phyloP scores from a whole-genome alignment of 2,888 invertebrate species.

The Eretmocerus hayati region DNA sequence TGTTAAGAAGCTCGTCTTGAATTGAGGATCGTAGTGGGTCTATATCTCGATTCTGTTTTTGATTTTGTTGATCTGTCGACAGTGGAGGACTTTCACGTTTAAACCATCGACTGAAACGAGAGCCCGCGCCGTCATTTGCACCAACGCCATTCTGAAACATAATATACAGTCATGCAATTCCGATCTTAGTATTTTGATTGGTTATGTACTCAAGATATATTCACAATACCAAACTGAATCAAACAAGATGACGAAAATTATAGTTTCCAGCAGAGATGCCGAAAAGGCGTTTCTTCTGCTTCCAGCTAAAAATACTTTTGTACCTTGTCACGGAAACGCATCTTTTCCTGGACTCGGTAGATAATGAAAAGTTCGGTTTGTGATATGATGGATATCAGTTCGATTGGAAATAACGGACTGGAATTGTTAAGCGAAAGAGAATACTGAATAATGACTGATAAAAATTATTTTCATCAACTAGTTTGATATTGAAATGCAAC shows the following conservation, averaged over 20 bases:
- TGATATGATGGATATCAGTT: too few species aligned
- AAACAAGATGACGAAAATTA: not conserved
- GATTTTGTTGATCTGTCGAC: slow-evolving; percentile 6
- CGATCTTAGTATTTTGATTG: too few species aligned
- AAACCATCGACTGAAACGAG: slow-evolving; percentile 78
- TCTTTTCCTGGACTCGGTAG: too few species aligned
- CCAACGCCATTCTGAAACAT: slow-evolving; percentile 58
- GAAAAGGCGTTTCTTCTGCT: too few species aligned
- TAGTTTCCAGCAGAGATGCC: not conserved
- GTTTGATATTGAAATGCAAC: slow-evolving; percentile 25
- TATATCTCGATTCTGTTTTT: slow-evolving; percentile 24
- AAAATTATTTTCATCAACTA: too few species aligned
- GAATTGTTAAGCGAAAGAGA: too few species aligned
- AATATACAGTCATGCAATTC: slow-evolving; percentile 1
- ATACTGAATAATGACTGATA: too few species aligned
- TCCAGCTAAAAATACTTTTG: not conserved
- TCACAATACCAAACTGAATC: not conserved
- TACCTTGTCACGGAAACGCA: not conserved
- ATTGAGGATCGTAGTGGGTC: slow-evolving; percentile 53
- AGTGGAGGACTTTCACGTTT: slow-evolving; percentile 57
- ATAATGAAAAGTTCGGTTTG: too few species aligned
- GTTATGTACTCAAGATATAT: too few species aligned
- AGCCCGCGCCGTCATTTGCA: slow-evolving; percentile 52
- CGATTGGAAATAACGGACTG: too few species aligned
- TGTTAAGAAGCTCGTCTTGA: slow-evolving; percentile 58